Evolutionary conservation across 2,113 vertebrate genomes (phyloP).

Genomic region (Lagenorhynchus albirostris): DNA sequence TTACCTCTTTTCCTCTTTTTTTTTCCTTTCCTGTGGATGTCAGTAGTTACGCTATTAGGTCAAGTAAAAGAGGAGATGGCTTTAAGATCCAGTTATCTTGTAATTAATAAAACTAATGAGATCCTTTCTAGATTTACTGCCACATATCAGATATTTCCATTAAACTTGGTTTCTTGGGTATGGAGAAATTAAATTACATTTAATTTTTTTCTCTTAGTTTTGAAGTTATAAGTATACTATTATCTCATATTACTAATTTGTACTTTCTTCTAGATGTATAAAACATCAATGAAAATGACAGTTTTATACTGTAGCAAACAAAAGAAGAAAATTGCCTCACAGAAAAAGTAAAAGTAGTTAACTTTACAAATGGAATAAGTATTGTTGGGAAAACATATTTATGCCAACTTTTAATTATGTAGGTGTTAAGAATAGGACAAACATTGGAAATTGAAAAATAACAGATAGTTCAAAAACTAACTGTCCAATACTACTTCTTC

Average conservation of each 20-base stretch:
- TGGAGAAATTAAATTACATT: not conserved
- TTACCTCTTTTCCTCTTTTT: not conserved
- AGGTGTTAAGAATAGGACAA: not conserved
- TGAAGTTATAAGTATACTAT: not conserved
- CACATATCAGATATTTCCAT: not conserved
- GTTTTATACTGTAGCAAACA: not conserved
- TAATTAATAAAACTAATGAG: not conserved
- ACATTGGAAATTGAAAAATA: not conserved
- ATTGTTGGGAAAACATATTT: not conserved
- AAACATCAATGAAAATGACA: not conserved
- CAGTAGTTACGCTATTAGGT: not conserved
- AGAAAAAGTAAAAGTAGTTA: not conserved
- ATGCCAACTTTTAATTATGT: not conserved
- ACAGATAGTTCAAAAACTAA: not conserved
- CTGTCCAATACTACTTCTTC: not conserved
- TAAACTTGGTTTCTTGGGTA: not conserved
- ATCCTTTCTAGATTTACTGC: slow-evolving; percentile 8
- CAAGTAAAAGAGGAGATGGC: not conserved
- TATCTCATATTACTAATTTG: not conserved
- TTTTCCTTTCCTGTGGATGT: not conserved
- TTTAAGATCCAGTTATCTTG: not conserved
- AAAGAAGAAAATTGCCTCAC: not conserved
- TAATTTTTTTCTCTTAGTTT: not conserved
- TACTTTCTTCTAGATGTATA: not conserved
- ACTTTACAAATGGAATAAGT: not conserved